phyloP scores from a whole-genome alignment of 2,888 invertebrate species.

The Ischnus inquisitorius region DNA sequence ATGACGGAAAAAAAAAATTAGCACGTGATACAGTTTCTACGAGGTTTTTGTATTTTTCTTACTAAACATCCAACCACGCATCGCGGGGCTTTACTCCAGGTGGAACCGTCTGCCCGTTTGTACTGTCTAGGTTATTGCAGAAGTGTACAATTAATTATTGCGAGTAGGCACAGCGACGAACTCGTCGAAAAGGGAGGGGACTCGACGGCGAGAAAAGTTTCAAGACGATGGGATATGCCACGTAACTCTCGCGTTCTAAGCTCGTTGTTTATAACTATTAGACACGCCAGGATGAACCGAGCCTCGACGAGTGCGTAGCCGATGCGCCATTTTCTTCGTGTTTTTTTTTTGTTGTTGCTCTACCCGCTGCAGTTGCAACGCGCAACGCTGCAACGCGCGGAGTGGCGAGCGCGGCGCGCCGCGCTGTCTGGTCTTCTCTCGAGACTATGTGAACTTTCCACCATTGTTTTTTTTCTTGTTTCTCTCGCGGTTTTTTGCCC shows the following conservation, averaged over 20 bases:
- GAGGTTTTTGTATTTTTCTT: constrained; percentile 6
- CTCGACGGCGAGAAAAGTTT: constrained; percentile 42
- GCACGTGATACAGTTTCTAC: constrained; percentile 53
- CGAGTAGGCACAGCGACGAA: constrained; percentile 27
- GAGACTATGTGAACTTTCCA: constrained; percentile 69
- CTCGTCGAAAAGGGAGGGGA: constrained; percentile 15
- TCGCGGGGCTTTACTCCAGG: constrained; percentile 23
- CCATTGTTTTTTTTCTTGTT: constrained; percentile 66
- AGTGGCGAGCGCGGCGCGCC: constrained; percentile 56
- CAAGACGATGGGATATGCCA: constrained; percentile 30
- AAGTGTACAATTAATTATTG: constrained; percentile 58
- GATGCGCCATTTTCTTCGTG: constrained; percentile 65
- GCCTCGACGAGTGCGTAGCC: constrained; percentile 58
- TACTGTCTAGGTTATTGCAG: constrained; percentile 46
- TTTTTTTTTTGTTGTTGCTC: constrained; percentile 42
- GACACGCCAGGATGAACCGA: constrained; percentile 73
- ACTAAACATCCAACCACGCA: constrained; percentile 31
- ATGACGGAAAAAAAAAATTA: constrained; percentile 26
- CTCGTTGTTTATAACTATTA: constrained; percentile 75
- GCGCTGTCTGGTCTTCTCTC: constrained; percentile 68
- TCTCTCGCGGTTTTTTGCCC: constrained; percentile 43
- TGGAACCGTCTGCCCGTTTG: constrained; percentile 44
- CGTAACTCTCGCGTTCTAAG: constrained; percentile 52
- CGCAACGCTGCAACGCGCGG: constrained; percentile 53
- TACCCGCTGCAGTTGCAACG: constrained; percentile 21